Conservation (phyloP, 2,888 invertebrate genomes). For the Metallyticus violacea region DNA sequence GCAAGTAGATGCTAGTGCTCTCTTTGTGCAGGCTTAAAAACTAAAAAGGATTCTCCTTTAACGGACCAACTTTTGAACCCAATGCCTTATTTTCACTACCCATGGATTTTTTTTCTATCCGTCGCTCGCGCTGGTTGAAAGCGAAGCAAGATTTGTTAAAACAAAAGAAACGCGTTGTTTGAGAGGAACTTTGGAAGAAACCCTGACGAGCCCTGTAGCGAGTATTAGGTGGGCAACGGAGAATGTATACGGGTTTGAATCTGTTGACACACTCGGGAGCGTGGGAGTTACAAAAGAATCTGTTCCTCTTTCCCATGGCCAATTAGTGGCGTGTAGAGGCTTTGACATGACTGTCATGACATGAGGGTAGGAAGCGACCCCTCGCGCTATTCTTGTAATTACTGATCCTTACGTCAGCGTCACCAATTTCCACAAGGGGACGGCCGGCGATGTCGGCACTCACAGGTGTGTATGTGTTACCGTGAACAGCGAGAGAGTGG, state of each 20-base stretch:
- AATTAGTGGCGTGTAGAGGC: neutral
- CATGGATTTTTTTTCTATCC: neutral
- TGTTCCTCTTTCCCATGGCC: neutral
- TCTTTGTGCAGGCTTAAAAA: too few relatives aligned
- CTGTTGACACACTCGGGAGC: neutral
- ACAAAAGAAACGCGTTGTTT: neutral
- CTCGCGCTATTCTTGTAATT: neutral
- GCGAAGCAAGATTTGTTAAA: neutral
- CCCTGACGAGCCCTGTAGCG: too few relatives aligned
- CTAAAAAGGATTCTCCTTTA: too few relatives aligned
- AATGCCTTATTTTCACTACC: neutral
- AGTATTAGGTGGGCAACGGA: too few relatives aligned
- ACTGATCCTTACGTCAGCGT: neutral
- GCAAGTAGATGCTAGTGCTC: neutral
- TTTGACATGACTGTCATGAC: too few relatives aligned
- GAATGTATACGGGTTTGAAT: too few relatives aligned
- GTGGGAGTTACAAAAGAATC: neutral
- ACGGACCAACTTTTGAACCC: neutral
- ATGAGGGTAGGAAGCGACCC: neutral
- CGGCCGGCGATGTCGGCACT: too few relatives aligned
- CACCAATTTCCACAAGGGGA: too few relatives aligned
- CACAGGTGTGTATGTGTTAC: too few relatives aligned
- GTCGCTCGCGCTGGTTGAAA: neutral
- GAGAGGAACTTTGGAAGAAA: too few relatives aligned
- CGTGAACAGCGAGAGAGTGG: too few relatives aligned